Evolutionary conservation across 1,140 invertebrate species (phyloP), one percentile per base, ranked within the genome.

Genomic region (Thaumetopoea pityocampa): DNA sequence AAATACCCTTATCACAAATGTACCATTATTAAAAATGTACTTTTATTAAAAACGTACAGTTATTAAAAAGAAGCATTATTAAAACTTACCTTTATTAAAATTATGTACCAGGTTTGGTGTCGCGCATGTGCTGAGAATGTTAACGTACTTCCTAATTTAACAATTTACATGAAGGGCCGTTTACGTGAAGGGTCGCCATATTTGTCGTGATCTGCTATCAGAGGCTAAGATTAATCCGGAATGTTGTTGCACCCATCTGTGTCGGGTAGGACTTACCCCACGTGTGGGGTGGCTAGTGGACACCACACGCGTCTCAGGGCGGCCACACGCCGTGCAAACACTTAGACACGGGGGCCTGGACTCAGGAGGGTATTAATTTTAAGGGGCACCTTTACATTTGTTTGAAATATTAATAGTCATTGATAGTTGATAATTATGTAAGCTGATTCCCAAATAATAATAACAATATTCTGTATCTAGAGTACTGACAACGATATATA

Each of bases 141-240:
- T 22, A 32, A 41, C 6, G 23, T 28, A 35, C 37, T 38, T 35
- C 48, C 55, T 63, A 53, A 63, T 63, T 59, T 52, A 59, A 59
- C 58, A 62, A 57, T 63, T 59, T 53, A 46, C 55, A 35, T 51
- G 41, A n/a, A n/a, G n/a, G n/a, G n/a, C n/a, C 49, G 34, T 63
- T 63, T 59, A 59, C 46, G 45, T 28, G 18, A 9, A 7, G 26
- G 32, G 14, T 38, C 26, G 38, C 45, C 51, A 59, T 63, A 63
- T 59, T 63, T 63, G 60, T 63, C 55, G 59, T 59, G 49, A 32
- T 44, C 48, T 38, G 44, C 30, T 57, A 61, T 52, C 59, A 45
- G 43, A n/a, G 42, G 34, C 43, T 51, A 47, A 48, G 51, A 55
- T 63, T 63, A 63, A 63, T 59, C 48, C 54, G 29, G 48, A 63